Base-by-base conservation (phyloP, 2,888 invertebrate species). In the Polydesmus complanatus region DNA sequence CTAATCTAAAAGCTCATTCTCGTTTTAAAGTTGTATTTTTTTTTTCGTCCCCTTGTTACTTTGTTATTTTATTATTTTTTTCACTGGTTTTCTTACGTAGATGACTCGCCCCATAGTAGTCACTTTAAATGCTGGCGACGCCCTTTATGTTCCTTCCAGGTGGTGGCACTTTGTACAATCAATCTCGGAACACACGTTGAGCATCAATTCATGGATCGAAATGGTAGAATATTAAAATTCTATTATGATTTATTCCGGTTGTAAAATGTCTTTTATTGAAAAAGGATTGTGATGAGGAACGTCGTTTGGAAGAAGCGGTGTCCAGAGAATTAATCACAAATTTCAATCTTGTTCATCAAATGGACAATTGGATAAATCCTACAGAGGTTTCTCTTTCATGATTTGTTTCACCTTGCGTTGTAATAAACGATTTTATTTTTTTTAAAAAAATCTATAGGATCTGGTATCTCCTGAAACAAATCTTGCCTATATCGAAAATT, bases 111-210 rank as follows among this genome's bases (percentile, higher is more conserved):
- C 75, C 0, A 68, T 72, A 64, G 73, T 82, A 64, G 80, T 91
- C 27, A 80, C 81, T 59, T 74, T 96, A 56, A 78, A 83, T 54
- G 85, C 91, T 11, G 92, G 93, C 0, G 90, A 96, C 74, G 86
- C 91, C 0, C 76, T 97, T 47, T 81, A 88, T 68, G 86, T 97
- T 5, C 96, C 96, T 0, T 80, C 81, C 63, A 86, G 88, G 63
- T 97, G 96, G 95, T 97, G 96, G 96, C 96, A 96, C 77, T 94
- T 87, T 76, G 96, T 95, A 0, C 88, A 91, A 74, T 79, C 78
- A 64, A 63, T 75, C n/a, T 74, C 77, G 19, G 74, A 78, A 8
- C 77, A 79, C 49, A 71, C 37, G 14, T 14, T 83, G 49, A 81
- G 81, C 66, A 73, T 83, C n/a, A 92, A 93, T 71, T 74, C 83